Evolutionary conservation across 2,888 invertebrate species (phyloP), one percentile per base, ranked within the genome.

Genomic region (Volucella bombylans): DNA sequence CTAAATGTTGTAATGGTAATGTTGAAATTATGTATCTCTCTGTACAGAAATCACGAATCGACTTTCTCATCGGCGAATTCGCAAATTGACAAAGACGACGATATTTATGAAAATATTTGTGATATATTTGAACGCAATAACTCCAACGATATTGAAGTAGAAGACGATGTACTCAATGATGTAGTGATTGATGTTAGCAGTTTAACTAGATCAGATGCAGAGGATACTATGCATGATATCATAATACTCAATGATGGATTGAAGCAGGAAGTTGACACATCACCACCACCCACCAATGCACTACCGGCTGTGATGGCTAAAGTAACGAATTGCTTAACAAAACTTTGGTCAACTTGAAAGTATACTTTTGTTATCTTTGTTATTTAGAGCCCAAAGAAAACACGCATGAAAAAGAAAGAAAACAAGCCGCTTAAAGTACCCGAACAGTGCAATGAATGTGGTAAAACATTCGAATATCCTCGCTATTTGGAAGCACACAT

Each of bases 401-500:
- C 68, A 2, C 68, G 82, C 0, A 61, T 77, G 14, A 86, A 82
- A 78, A 85, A 81, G 39, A 82, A 86, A 68, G 77, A 86, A 49
- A 86, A 87, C 15, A 86, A 87, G 41, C 62, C 81, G 8, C 77
- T 89, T 10, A 88, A 89, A 78, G 82, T 86, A 31, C 88, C 89
- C 4, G 89, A 89, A 49, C 87, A 89, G 39, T 90, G 90, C 55
- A 83, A 82, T 23, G 88, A 89, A 49, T 90, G 90, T 76, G 89
- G 89, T 0, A 90, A 90, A 72, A 81, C 83, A 31, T 90, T 90
- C 71, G 86, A 87, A 45, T 89, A 90, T 45, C 87, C 87, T 39
- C 89, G 89, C 8, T 90, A 89, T 81, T 86, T 90, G 57, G 89
- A 90, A 74, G 86, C 88, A 9, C 90, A 90, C 76, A 87, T 88